Evolutionary conservation across 1,140 invertebrate species (phyloP).

Genomic region (Drosophila trapezifrons): DNA sequence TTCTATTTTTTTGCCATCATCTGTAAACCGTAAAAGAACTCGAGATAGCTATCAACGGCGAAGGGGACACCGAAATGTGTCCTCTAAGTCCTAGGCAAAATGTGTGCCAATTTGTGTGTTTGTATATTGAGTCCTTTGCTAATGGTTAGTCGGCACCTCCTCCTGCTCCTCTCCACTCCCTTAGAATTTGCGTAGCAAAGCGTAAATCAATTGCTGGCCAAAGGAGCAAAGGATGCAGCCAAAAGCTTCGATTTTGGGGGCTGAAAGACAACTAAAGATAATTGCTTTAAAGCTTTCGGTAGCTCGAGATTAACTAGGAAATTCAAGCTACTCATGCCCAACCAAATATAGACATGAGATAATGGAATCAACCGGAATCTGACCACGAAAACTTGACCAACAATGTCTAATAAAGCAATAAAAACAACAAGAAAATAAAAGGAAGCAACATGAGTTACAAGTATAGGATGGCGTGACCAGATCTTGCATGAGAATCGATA

Average conservation of each 20-base stretch:
- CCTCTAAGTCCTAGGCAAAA: slow-evolving; percentile 50
- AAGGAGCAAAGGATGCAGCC: slow-evolving; percentile 38
- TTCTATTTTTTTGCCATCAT: background rate
- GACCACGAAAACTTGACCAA: slow-evolving; percentile 9
- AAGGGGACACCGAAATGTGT: slow-evolving; percentile 39
- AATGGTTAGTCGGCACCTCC: slow-evolving; percentile 22
- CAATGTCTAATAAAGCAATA: slow-evolving; percentile 19
- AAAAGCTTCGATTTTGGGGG: background rate
- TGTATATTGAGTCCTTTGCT: slow-evolving; percentile 30
- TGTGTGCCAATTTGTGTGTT: slow-evolving; percentile 56
- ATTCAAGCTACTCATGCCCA: background rate
- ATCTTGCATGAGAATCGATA: slow-evolving; percentile 34
- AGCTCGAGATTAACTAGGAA: slow-evolving; percentile 1
- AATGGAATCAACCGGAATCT: slow-evolving; percentile 15
- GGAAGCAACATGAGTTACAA: background rate
- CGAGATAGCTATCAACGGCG: background rate
- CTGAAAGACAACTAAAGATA: slow-evolving; percentile 24
- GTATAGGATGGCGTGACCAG: slow-evolving; percentile 37
- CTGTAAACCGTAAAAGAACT: background rate
- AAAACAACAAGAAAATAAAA: slow-evolving; percentile 6
- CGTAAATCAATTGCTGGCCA: slow-evolving; percentile 64
- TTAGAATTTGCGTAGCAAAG: slow-evolving; percentile 48
- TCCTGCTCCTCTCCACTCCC: too few relatives aligned
- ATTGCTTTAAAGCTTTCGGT: slow-evolving; percentile 19
- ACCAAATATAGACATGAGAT: slow-evolving; percentile 2